Evolutionary conservation across 2,888 invertebrate species (phyloP), one percentile per base, ranked within the genome.

Genomic region (Hemistola chrysoprasaria): DNA sequence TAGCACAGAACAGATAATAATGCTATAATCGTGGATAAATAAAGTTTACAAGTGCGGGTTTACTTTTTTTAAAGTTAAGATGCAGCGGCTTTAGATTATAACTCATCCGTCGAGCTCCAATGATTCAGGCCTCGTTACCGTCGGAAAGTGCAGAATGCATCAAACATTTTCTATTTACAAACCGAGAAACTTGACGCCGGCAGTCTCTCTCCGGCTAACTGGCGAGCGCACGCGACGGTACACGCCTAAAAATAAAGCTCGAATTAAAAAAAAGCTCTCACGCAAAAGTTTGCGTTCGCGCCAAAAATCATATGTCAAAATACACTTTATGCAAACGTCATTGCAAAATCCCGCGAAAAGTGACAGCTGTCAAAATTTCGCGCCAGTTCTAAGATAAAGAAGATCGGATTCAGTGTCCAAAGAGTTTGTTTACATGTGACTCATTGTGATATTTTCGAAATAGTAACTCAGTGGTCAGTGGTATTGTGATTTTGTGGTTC

Each of bases 121-220:
- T 62, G 57, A 59, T 35, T 63, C 56, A 40, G 38, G 35, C 52
- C 56, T 41, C 47, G 43, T 52, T 50, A 27, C 32, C 42, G 56
- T 50, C 43, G 60, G 53, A 56, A 59, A 69, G 58, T 60, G 58
- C 65, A 65, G 62, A 65, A 57, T 53, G 36, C 38, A 46, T 22
- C 50, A 50, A 59, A 56, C 22, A 39, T 57, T 65, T 65, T 78
- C 81, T 80, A 80, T 80, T 80, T 78, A 66, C 64, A 53, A 60
- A 52, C 37, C 57, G 65, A 54, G 46, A 44, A 51, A 51, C 50
- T 40, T 36, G 40, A 46, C 33, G 45, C 51, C 37, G 36, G 34
- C 48, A 48, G 51, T 48, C 43, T 31, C 23, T 40, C 45, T 25
- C 40, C 24, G 35, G 31, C 31, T 8, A 56, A 63, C 57, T 41